A percentile compares a stretch with the other conserved stretches of the same genome.
Conservation (phyloP, 1,140 invertebrate species). For the Eciton burchellii region DNA sequence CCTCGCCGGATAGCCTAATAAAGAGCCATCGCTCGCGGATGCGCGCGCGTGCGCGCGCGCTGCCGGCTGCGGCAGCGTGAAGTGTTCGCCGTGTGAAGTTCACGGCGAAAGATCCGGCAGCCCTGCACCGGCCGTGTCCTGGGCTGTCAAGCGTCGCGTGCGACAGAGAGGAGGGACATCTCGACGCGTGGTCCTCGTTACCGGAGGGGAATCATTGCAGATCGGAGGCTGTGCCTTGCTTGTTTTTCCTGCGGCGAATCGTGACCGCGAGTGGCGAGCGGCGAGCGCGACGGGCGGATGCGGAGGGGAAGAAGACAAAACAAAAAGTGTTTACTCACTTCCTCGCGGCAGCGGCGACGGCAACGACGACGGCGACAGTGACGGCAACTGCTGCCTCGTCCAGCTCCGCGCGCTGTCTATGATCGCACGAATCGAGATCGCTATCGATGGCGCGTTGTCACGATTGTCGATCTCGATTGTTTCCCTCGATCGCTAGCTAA, state of each 20-base stretch:
- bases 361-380: not conserved
- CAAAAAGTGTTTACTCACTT: constrained; percentile 75
- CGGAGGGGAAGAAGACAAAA: not conserved
- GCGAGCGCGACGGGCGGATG: constrained; percentile 17
- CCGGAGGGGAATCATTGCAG: not conserved
- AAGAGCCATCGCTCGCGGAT: not conserved
- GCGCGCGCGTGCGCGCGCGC: not conserved
- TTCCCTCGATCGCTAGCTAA: not conserved
- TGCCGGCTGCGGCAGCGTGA: too few species aligned
- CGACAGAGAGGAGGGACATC: not conserved
- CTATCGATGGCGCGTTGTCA: constrained; percentile 19
- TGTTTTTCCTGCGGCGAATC: not conserved
- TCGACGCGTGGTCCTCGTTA: not conserved
- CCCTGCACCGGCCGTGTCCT: not conserved
- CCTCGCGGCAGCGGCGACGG: constrained; percentile 41
- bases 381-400: constrained; percentile 22
- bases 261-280: not conserved
- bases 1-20: not conserved
- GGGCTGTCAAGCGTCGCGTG: not conserved
- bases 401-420: constrained; percentile 37
- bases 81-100: too few species aligned
- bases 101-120: not conserved
- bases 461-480: not conserved
- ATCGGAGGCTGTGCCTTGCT: not conserved
- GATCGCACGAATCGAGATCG: constrained; percentile 50